A percentile compares a stretch with the other conserved stretches of the same genome.
Conservation (phyloP, 2,113 vertebrate genomes). For the Brachyhypopomus gauderio region DNA sequence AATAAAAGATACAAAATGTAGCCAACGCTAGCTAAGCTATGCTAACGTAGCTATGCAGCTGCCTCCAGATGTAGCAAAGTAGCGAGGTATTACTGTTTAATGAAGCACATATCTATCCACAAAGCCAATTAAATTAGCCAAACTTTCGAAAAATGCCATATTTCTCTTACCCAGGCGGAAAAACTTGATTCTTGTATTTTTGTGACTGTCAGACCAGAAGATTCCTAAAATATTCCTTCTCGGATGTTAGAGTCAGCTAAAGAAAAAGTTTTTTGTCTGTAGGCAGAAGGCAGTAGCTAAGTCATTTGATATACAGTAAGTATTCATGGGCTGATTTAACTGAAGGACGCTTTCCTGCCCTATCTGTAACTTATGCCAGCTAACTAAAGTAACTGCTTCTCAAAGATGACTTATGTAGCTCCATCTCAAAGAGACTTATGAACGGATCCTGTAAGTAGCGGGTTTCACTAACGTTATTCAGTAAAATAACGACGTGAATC, state of each 20-base stretch:
- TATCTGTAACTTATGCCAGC: too few species aligned
- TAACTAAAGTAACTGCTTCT: background rate
- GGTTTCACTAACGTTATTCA: background rate
- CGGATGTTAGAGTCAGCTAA: background rate
- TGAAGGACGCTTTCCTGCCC: background rate
- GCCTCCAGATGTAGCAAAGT: too few species aligned
- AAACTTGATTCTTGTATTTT: slow-evolving; percentile 4
- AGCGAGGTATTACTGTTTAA: too few species aligned
- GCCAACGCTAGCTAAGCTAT: too few species aligned
- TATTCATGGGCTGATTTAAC: background rate
- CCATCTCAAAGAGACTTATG: background rate
- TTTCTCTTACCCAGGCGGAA: slow-evolving; percentile 33
- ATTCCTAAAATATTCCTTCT: background rate
- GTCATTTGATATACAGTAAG: background rate
- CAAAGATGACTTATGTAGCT: background rate
- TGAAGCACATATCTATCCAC: too few species aligned
- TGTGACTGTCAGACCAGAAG: background rate
- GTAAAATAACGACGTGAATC: background rate
- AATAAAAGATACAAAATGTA: too few species aligned
- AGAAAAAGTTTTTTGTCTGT: background rate
- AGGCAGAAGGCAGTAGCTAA: background rate
- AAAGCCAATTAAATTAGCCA: background rate
- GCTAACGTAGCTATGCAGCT: too few species aligned
- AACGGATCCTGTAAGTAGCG: background rate
- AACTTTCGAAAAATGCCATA: background rate